phyloP scores from a whole-genome alignment of 2,797 vertebrate species.

The Hippopotamyrus pictus region DNA sequence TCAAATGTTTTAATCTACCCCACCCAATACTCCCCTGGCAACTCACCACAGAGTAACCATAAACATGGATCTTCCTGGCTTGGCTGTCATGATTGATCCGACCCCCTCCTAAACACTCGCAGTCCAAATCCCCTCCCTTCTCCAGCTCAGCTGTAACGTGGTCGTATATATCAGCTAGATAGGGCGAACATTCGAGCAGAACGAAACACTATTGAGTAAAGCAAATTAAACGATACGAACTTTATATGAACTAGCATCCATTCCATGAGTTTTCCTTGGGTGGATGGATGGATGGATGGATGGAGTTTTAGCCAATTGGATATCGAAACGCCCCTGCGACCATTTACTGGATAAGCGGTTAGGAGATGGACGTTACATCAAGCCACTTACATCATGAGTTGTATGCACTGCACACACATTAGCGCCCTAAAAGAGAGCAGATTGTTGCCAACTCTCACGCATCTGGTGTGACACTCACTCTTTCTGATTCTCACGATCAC shows the following conservation, averaged over 20 bases:
- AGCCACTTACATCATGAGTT: neutral
- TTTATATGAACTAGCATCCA: neutral
- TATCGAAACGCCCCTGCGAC: neutral
- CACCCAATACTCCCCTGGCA: neutral
- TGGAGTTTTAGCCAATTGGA: neutral
- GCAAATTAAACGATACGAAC: neutral
- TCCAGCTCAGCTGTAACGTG: constrained; percentile 74
- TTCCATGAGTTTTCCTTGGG: neutral
- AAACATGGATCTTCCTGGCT: constrained; percentile 83
- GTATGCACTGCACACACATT: neutral
- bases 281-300: neutral
- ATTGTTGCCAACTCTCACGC: neutral
- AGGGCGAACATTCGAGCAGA: neutral
- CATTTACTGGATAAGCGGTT: neutral
- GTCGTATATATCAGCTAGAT: constrained; percentile 83
- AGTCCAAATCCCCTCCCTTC: constrained; percentile 64
- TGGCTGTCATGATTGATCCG: constrained; percentile 73
- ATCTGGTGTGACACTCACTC: neutral
- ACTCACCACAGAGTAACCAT: constrained; percentile 89
- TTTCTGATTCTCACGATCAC: neutral
- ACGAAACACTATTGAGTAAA: neutral
- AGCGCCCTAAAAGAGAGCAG: neutral
- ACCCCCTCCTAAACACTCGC: constrained; percentile 89
- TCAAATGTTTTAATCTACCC: neutral
- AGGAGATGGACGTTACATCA: neutral